These are phyloP conservation scores for Rhopilema esculentum DNA, from an alignment of 30 jellyfish, hydroid and myxozoan species.

Conservation along the genomic window DNA sequence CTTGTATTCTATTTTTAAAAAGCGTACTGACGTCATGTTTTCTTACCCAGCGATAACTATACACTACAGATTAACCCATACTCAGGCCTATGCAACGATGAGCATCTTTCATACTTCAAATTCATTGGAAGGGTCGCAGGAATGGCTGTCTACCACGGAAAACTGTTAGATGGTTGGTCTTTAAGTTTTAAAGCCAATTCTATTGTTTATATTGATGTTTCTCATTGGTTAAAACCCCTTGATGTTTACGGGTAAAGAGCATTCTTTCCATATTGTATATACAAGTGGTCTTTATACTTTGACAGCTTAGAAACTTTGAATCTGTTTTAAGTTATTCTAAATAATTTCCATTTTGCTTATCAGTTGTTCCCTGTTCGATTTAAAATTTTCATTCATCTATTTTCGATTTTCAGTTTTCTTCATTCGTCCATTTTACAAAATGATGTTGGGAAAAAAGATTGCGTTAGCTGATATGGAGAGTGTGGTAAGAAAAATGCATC, in stretches of 20 bases:
- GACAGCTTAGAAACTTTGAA: too few relatives aligned
- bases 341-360: too few relatives aligned
- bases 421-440: slow-evolving; percentile 97
- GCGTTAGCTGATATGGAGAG: slow-evolving; percentile 94
- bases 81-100: slow-evolving; percentile 93
- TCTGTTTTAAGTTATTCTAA: too few relatives aligned
- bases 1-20: too few relatives aligned
- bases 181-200: too few relatives aligned
- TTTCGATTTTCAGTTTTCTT: slow-evolving; percentile 80
- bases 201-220: too few relatives aligned
- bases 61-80: slow-evolving; percentile 95
- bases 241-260: too few relatives aligned
- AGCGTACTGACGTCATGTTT: background rate
- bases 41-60: slow-evolving; percentile 81
- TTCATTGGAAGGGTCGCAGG: slow-evolving; percentile 99
- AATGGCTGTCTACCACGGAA: slow-evolving; percentile 98
- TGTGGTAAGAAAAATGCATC: slow-evolving; percentile 95
- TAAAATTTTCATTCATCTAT: too few relatives aligned
- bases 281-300: too few relatives aligned
- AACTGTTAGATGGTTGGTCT: slow-evolving; percentile 84
- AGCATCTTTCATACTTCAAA: slow-evolving; percentile 91
- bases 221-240: too few relatives aligned
- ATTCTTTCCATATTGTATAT: background rate
- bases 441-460: slow-evolving; percentile 92
- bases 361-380: too few relatives aligned